Percentiles rank a stretch among this genome's conserved stretches.
phyloP scores from a whole-genome alignment of 2,797 vertebrate genomes.

The Diglossa cyanea region DNA sequence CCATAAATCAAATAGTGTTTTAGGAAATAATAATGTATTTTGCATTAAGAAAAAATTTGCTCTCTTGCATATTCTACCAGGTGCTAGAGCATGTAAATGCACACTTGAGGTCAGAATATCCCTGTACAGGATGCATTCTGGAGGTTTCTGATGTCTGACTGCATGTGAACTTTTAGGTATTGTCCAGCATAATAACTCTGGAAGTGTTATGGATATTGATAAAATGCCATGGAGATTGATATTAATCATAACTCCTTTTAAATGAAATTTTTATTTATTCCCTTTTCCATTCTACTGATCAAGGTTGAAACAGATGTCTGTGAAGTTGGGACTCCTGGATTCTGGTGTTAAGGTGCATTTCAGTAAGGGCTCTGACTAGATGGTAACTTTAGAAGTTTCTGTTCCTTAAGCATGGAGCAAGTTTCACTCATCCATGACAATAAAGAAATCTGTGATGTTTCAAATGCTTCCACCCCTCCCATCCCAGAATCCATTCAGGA shows the following conservation, averaged over 20 bases:
- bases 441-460: background rate
- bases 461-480: background rate
- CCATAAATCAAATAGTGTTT: background rate
- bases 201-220: background rate
- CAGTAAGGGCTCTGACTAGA: background rate
- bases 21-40: background rate
- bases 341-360: background rate
- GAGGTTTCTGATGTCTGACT: background rate
- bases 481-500: background rate
- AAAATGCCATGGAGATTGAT: background rate
- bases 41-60: background rate
- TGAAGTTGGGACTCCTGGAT: background rate
- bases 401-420: background rate
- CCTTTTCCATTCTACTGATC: background rate
- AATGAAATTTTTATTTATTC: background rate
- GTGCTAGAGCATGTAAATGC: background rate
- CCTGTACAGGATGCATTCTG: background rate
- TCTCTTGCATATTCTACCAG: background rate
- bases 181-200: background rate
- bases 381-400: background rate
- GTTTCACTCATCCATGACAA: background rate
- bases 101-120: background rate
- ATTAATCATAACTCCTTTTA: background rate
- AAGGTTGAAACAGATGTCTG: background rate
- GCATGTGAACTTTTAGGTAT: background rate